Base-by-base conservation (phyloP, 2,113 vertebrate species). In the Aleadryas rufinucha region DNA sequence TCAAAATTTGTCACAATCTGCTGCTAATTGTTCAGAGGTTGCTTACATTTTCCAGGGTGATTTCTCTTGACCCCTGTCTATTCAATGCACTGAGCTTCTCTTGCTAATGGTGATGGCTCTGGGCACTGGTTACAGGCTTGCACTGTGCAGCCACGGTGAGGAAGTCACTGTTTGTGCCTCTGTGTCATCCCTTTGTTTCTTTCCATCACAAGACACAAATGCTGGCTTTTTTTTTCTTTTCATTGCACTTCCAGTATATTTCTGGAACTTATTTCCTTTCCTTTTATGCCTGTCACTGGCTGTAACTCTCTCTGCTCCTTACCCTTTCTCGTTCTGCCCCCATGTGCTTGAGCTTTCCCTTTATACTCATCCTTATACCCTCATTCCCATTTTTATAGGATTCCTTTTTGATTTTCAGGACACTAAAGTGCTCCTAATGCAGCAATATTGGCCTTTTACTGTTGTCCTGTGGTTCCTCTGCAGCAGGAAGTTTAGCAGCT, bases 331-430 rank as follows among this genome's bases (percentile, higher is more conserved):
- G 0, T 83, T 90, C 54, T 53, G 42, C 37, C 39, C 35, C 30
- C 27, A 27, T 12, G 21, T 0, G 0, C 64, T 59, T 27, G 37
- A 80, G 37, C 35, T 69, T 77, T 93, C 92, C 79, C 94, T 95
- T 90, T 92, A 86, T 37, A 33, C 54, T 90, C 66, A 70, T 75
- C 57, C 78, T 87, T 85, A 68, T 13, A 61, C 68, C 7, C 59
- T 80, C 82, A 80, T 86, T 85, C 92, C 37, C 20, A 12, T 76
- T 93, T 95, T 93, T 92, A 93, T 85, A 65, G 88, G 82, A 90
- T 87, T 92, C 35, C 37, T 86, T 95, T 91, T 74, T 83, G 90
- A 70, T 88, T 94, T 97, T 63, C 94, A 88, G 92, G 63, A 80
- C 66, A 80, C 79, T 93, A 76, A 90, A 94, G 59, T 80, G 85